phyloP scores from a whole-genome alignment of 2,797 vertebrate species.

The Thripadectes ignobilis region DNA sequence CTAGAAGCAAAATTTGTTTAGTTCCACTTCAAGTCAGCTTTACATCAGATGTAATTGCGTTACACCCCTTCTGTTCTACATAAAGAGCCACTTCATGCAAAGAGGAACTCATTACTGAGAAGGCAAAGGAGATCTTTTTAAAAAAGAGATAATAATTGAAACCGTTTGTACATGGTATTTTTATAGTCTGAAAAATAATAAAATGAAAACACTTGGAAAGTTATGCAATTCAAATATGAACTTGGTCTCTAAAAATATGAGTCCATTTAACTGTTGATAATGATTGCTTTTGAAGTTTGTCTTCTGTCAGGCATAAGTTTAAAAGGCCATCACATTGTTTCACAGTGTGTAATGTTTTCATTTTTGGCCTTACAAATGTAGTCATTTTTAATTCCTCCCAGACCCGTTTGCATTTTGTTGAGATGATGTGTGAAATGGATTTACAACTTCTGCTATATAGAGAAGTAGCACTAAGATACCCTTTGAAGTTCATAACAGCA shows the following conservation, averaged over 20 bases:
- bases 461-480: neutral
- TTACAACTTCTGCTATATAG: neutral
- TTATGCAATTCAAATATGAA: neutral
- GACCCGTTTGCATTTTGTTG: neutral
- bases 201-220: neutral
- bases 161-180: conserved; percentile 21
- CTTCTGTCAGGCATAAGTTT: conserved; percentile 41
- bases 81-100: conserved; percentile 48
- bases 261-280: conserved; percentile 10
- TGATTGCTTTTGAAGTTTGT: conserved; percentile 52
- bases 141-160: conserved; percentile 39
- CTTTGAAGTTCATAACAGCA: conserved; percentile 50
- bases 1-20: conserved; percentile 65
- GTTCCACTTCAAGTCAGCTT: conserved; percentile 67
- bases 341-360: conserved; percentile 26
- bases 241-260: conserved; percentile 1
- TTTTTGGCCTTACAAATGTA: conserved; percentile 13
- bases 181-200: conserved; percentile 37
- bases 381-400: conserved; percentile 37
- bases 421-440: conserved; percentile 18
- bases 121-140: conserved; percentile 27
- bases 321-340: conserved; percentile 44
- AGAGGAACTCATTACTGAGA: conserved; percentile 38
- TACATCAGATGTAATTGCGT: conserved; percentile 47
- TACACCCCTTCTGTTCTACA: conserved; percentile 36